Evolutionary conservation across 2,113 vertebrate genomes (phyloP), one percentile per base, ranked within the genome.

Genomic region (Colistium nudipinnis): DNA sequence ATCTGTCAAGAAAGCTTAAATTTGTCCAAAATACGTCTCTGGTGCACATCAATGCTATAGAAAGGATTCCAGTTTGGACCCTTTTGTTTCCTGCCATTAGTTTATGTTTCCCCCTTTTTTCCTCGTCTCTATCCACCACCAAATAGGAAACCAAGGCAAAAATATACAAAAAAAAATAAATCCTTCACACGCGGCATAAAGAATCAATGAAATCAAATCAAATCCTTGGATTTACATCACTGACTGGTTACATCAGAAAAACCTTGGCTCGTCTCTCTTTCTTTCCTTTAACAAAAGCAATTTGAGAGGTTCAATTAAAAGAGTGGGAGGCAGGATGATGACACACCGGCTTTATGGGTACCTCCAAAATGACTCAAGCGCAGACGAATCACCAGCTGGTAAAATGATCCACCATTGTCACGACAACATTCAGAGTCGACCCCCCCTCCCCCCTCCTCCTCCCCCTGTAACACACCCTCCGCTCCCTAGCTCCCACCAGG

Each of bases 291-390:
- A 86, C 78, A 85, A 90, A 90, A 84, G 70, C 74, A 75, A 76
- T 74, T 88, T 90, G 79, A 83, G 81, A 84, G 71, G 48, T 81
- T 78, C 68, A 78, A 90, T 91, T 91, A 89, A 80, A n/a, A 88
- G 75, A 77, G 85, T 75, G 59, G 62, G 73, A 74, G 88, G 73
- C 70, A 84, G 81, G 84, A 88, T 85, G 87, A 88, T 90, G 89
- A 89, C 87, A 84, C 82, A 82, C 76, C 76, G 57, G 22, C 81
- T 93, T 93, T 89, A 92, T 80, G 72, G 82, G 74, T 78, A 87
- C 74, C 78, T 87, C 70, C 84, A 89, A n/a, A 91, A 90, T 92
- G 87, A 92, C 88, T 91, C 89, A 92, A 79, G 79, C 86, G 70
- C 80, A 83, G 81, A 85, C 83, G 80, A 83, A 84, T 82, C 82